Conservation (phyloP, 1,140 invertebrate species). For the Arion vulgaris region DNA sequence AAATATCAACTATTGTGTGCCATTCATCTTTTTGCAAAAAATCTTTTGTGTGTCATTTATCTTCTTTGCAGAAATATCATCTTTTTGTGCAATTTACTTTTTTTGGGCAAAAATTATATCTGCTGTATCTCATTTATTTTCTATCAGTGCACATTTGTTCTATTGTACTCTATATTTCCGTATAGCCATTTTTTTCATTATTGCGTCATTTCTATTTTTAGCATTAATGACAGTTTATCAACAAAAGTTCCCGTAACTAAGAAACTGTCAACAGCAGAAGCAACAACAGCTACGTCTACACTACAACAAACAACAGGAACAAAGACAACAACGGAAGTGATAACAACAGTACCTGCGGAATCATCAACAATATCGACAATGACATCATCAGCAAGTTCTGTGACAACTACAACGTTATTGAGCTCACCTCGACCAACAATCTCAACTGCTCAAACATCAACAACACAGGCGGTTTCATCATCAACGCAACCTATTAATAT, state of each 20-base stretch:
- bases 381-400: neutral
- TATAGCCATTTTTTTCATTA: no score
- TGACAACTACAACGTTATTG: neutral
- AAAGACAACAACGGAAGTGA: neutral
- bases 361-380: neutral
- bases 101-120: no score
- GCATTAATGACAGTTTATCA: neutral
- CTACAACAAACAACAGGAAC: neutral
- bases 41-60: no score
- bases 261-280: neutral
- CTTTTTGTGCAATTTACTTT: no score
- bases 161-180: no score
- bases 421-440: no score
- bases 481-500: neutral
- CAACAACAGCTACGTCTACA: neutral
- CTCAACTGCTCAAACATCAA: neutral
- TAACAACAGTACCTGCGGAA: neutral
- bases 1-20: no score
- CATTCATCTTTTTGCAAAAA: no score
- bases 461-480: neutral
- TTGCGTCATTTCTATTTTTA: neutral
- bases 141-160: no score
- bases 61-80: no score
- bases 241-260: neutral
- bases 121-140: no score